Percentiles rank a stretch among this genome's conserved stretches.
These are phyloP conservation scores for Teleogryllus occipitalis DNA, from an alignment of 1,140 invertebrate species.

Conservation along the genomic window DNA sequence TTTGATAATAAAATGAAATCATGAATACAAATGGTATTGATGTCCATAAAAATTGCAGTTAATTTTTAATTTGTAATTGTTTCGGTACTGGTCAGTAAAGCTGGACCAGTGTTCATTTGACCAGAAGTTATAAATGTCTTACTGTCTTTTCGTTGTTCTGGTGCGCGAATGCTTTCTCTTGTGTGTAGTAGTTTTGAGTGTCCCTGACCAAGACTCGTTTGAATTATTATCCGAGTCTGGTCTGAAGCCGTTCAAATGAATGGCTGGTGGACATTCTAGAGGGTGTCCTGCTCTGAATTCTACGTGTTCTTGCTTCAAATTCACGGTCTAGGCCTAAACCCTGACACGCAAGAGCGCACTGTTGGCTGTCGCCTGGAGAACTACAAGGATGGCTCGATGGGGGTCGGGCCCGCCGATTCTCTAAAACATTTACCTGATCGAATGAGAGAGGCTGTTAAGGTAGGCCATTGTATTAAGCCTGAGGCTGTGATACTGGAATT, in stretches of 20 bases:
- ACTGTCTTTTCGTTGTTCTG: not conserved
- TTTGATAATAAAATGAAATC: too few relatives aligned
- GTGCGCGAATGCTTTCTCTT: conserved; percentile 3
- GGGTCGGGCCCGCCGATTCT: conserved; percentile 42
- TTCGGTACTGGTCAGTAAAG: not conserved
- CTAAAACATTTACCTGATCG: conserved; percentile 44
- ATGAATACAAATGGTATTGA: too few relatives aligned
- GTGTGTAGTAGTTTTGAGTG: not conserved
- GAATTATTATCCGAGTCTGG: not conserved
- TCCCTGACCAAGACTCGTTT: not conserved
- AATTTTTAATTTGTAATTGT: too few relatives aligned
- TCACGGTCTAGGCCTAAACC: conserved; percentile 29
- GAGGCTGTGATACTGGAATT: not conserved
- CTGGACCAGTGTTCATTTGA: not conserved
- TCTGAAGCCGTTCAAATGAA: not conserved
- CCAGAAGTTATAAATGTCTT: not conserved
- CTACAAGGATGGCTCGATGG: conserved; percentile 44
- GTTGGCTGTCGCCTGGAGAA: conserved; percentile 50
- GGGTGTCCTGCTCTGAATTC: not conserved
- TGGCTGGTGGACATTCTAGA: not conserved
- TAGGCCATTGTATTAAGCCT: conserved; percentile 27
- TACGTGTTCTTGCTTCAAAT: conserved; percentile 17
- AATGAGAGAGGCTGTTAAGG: conserved; percentile 44
- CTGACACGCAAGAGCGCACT: conserved; percentile 33
- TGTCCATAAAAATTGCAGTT: too few relatives aligned